A percentile compares a stretch with the other conserved stretches of the same genome.
These are phyloP conservation scores for Melanerpes aurifrons DNA, from an alignment of 2,113 vertebrate species.

Conservation along the genomic window DNA sequence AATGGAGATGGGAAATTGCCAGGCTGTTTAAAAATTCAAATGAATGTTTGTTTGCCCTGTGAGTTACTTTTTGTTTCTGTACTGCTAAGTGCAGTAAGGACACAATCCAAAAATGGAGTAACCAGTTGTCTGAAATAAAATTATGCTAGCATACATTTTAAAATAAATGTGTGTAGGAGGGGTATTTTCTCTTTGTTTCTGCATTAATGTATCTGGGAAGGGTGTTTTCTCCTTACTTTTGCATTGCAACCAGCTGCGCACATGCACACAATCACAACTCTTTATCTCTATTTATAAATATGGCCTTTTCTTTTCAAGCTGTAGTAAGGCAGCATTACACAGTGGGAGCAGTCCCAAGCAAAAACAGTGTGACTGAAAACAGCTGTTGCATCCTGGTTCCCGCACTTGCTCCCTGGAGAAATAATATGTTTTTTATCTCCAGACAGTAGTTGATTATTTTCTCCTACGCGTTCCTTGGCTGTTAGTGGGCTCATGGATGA, in stretches of 20 bases:
- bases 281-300: conserved; percentile 57
- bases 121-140: conserved; percentile 51
- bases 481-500: not conserved
- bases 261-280: not conserved
- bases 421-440: conserved; percentile 27
- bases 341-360: conserved; percentile 42
- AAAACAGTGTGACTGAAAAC: conserved; percentile 23
- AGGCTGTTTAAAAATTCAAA: conserved; percentile 48
- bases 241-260: conserved; percentile 3
- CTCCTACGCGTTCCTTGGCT: not conserved
- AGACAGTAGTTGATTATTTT: conserved; percentile 50
- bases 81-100: conserved; percentile 7
- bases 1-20: not conserved
- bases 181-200: conserved; percentile 49
- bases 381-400: conserved; percentile 41
- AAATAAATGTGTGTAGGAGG: conserved; percentile 34
- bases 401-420: conserved; percentile 23
- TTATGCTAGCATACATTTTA: conserved; percentile 9
- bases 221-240: conserved; percentile 32
- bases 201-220: conserved; percentile 35
- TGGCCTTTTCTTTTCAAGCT: conserved; percentile 9
- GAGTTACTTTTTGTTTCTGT: not conserved
- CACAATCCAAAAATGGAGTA: conserved; percentile 18
- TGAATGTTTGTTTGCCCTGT: conserved; percentile 32
- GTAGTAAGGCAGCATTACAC: not conserved